Evolutionary conservation across 2,113 vertebrate species (phyloP), one percentile per base, ranked within the genome.

Genomic region (Cariama cristata): DNA sequence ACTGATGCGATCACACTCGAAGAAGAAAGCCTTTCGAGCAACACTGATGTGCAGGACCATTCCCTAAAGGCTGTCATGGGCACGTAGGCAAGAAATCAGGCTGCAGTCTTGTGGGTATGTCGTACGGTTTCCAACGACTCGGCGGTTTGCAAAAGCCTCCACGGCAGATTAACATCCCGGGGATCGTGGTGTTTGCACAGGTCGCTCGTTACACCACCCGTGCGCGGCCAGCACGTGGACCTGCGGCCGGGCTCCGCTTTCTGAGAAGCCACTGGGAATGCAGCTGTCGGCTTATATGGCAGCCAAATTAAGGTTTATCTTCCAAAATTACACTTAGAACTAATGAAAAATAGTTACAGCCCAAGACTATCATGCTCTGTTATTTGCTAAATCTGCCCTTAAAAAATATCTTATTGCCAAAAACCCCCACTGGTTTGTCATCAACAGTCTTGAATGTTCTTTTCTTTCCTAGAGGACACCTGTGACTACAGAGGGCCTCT

Each of bases 161-260:
- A 3, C 0, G 8, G 74, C 32, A 74, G 72, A 32, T 6, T 5
- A 19, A 12, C 59, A 7, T 4, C 56, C 45, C 5, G 0, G 0
- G 55, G 28, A 45, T 13, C 17, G 59, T 16, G 64, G 42, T 5
- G 10, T 13, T 49, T 1, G 59, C 24, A 10, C 30, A 15, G 47
- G 45, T 32, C 32, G 14, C 60, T 9, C 19, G 5, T 6, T 11
- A n/a, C 17, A 6, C 5, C 58, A 7, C 59, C 83, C 1, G 0
- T 1, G 22, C 3, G 6, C 3, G 1, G 38, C 66, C 52, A 58
- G 45, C 21, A 12, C 0, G 0, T 1, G 5, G 0, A 6, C 19
- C 60, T 11, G 53, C 47, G n/a, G 33, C 5, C 0, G 0, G 15
- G 26, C 32, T 58, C 69, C 0, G 0, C 7, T 38, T 3, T 4